Base-by-base conservation (phyloP, 1,140 invertebrate genomes). In the Magallana ariakensis region DNA sequence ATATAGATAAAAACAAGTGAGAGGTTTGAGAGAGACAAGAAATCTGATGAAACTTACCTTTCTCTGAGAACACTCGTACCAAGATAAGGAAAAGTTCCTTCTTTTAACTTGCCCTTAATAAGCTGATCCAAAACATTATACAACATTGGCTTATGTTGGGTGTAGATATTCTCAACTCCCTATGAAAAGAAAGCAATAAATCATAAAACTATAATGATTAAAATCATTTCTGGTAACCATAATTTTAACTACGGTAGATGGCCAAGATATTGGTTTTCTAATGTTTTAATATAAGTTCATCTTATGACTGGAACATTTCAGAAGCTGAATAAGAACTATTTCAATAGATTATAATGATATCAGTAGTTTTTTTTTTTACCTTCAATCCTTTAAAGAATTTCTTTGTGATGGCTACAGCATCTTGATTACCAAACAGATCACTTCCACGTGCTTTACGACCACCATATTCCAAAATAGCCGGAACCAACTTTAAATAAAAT, bases 111-210 rank as follows among this genome's bases (percentile, higher is more conserved):
- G 6, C 98, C 98, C 94, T 97, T 98, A 8, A 98, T 96, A 8
- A 99, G 95, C 94, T 99, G 98, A 93, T 99, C 98, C 0, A 99
- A 91, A 0, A 97, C 97, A 93, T 98, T 97, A 91, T 97, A 96
- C 1, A 99, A 92, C 13, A 98, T 93, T 0, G 98, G 98, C 16
- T 96, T 97, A 94, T 99, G 98, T 93, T 99, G 98, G 0, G 98
- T 99, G 93, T 98, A 99, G 89, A 99, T 98, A 95, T 99, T 99
- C 94, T 99, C 98, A 4, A 99, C 98, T 5, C 98, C 98, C 95
- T 97, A 86, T 53, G 92, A 92, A 81, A 83, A 83, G 56, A 83
- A 66, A 80, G 1, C 58, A 2, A 7, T 62, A 19, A 62, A 4
- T 1, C 8, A 46, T 2, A 46, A 2, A 46, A 46, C 33, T 46